Evolutionary conservation across 1,140 invertebrate genomes (phyloP).

Genomic region (Eubasilissa regina): DNA sequence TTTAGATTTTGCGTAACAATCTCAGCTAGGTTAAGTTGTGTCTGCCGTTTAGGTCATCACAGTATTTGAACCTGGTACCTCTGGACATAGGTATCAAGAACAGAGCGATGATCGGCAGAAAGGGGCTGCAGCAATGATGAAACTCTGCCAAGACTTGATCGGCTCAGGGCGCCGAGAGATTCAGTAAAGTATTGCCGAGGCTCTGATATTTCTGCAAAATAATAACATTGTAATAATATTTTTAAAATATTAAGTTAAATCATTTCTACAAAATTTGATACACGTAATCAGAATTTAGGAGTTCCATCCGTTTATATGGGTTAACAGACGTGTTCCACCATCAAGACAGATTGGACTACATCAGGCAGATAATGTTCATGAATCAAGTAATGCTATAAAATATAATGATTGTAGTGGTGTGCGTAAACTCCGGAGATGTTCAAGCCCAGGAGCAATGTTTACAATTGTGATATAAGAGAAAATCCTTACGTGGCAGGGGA

Average conservation of each 20-base stretch:
- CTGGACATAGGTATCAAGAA: slow-evolving; percentile 63
- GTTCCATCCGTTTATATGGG: too few species aligned
- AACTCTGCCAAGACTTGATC: slow-evolving; percentile 77
- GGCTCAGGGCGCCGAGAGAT: slow-evolving; percentile 77
- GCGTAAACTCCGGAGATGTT: too few species aligned
- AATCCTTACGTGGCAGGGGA: slow-evolving; percentile 42
- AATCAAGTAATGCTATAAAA: too few species aligned
- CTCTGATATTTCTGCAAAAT: slow-evolving; percentile 75
- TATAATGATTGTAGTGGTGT: too few species aligned
- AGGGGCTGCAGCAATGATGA: slow-evolving; percentile 66
- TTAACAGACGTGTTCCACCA: too few species aligned
- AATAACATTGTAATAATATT: not conserved
- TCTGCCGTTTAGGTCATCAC: not conserved
- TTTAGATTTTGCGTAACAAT: too few species aligned
- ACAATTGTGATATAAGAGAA: not conserved
- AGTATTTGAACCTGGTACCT: slow-evolving; percentile 64
- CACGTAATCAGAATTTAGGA: too few species aligned
- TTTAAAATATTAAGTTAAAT: too few species aligned
- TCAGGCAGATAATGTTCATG: too few species aligned
- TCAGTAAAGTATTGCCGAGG: slow-evolving; percentile 82
- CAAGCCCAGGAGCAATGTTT: too few species aligned
- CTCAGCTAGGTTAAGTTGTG: not conserved
- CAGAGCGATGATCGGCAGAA: slow-evolving; percentile 62
- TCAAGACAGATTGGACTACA: too few species aligned
- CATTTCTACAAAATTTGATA: too few species aligned